Evolutionary conservation across 1,140 invertebrate genomes (phyloP).

Genomic region (Drosophila repletoides): DNA sequence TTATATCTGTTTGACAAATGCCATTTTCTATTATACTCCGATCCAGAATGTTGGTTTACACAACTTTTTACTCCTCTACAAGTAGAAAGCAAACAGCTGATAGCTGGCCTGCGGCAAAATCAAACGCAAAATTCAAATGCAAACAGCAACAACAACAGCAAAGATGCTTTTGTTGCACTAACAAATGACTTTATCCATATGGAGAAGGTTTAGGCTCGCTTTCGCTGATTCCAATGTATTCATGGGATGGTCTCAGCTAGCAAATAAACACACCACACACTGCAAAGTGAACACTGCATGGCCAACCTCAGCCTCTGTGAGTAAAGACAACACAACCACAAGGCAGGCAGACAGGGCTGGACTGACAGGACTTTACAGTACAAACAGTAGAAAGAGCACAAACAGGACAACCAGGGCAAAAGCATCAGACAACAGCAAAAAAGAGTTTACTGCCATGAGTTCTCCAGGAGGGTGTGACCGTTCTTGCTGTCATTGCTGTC

Average conservation of each 20-base stretch:
- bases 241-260: background rate
- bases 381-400: too few species aligned
- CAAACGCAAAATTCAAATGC: background rate
- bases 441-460: background rate
- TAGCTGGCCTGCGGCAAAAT: background rate
- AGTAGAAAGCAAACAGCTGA: too few species aligned
- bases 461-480: background rate
- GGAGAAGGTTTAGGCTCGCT: too few species aligned
- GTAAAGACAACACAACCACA: background rate
- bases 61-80: too few species aligned
- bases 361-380: background rate
- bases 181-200: background rate
- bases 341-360: background rate
- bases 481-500: background rate
- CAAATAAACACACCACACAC: conserved; percentile 4
- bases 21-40: background rate
- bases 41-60: background rate
- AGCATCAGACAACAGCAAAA: conserved; percentile 9
- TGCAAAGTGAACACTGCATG: conserved; percentile 2
- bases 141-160: too few species aligned
- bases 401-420: conserved; percentile 4
- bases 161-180: too few species aligned
- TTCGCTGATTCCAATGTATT: background rate
- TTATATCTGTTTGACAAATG: background rate
- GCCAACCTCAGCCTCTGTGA: background rate